Evolutionary conservation across 2,797 vertebrate species (phyloP).

Genomic region (Anabacerthia variegaticeps): DNA sequence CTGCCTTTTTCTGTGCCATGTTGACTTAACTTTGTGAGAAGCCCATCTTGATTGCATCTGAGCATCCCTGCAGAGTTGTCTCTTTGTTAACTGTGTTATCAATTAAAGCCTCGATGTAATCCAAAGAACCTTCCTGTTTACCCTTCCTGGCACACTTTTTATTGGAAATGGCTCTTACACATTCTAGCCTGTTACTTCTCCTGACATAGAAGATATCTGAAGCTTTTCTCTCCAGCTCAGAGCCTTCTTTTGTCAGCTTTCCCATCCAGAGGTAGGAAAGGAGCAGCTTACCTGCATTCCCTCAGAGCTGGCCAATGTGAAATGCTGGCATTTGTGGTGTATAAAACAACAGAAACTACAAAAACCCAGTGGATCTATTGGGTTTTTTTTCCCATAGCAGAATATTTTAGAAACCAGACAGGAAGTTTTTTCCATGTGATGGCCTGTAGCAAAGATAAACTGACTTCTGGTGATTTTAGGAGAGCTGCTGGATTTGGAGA

Average conservation of each 20-base stretch:
- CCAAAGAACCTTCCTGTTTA: background rate
- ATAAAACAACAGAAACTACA: background rate
- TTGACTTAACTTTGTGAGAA: conserved; percentile 59
- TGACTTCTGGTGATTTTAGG: background rate
- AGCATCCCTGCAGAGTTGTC: conserved; percentile 34
- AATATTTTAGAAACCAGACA: background rate
- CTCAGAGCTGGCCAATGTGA: background rate
- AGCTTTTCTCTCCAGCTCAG: background rate
- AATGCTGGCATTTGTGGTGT: background rate
- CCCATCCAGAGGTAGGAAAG: background rate
- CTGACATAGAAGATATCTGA: background rate
- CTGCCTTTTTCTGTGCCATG: conserved; percentile 54
- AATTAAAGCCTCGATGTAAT: conserved; percentile 15
- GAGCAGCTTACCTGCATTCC: background rate
- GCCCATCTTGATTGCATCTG: conserved; percentile 56
- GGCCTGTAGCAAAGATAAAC: background rate
- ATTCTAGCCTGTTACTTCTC: background rate
- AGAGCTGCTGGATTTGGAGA: background rate
- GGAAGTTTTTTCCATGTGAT: background rate
- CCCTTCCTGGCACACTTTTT: background rate
- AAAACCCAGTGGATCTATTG: background rate
- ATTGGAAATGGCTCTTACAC: background rate
- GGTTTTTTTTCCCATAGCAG: background rate
- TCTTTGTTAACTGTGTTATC: conserved; percentile 55
- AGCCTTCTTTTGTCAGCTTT: background rate